Percentiles rank a stretch among this genome's conserved stretches.
Evolutionary conservation across 1,140 invertebrate genomes (phyloP).

Genomic region (Microplitis demolitor): DNA sequence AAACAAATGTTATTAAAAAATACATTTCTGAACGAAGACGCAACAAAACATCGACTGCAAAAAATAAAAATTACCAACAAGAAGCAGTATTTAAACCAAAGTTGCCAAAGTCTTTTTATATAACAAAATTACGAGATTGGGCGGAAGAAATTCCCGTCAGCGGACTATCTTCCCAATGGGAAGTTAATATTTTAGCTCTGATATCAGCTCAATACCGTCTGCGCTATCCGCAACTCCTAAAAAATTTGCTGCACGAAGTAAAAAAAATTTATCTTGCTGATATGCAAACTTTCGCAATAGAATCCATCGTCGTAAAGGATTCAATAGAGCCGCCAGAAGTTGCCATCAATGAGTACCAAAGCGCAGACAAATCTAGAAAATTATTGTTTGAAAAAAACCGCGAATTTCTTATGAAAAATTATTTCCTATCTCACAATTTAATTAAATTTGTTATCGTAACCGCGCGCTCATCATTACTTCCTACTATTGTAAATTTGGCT

Average conservation of each 20-base stretch:
- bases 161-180: constrained; percentile 39
- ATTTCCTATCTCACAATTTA: constrained; percentile 49
- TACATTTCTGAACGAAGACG: too few species aligned
- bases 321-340: not conserved
- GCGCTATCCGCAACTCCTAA: constrained; percentile 6
- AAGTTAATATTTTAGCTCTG: constrained; percentile 43
- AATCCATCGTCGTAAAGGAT: constrained; percentile 11
- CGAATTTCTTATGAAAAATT: constrained; percentile 38
- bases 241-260: constrained; percentile 40
- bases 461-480: constrained; percentile 39
- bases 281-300: constrained; percentile 42
- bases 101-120: constrained; percentile 28
- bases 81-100: constrained; percentile 22
- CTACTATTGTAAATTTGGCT: constrained; percentile 37
- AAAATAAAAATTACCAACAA: not conserved
- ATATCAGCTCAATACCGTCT: constrained; percentile 27
- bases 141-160: constrained; percentile 34
- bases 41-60: not conserved
- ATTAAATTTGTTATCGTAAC: constrained; percentile 43
- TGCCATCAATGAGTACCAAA: not conserved
- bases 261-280: constrained; percentile 43
- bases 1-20: too few species aligned
- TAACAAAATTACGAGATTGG: constrained; percentile 33
- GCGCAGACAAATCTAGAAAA: not conserved
- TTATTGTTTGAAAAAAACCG: constrained; percentile 35